Evolutionary conservation across 2,888 invertebrate species (phyloP).

Genomic region (Stegophylla sp.): DNA sequence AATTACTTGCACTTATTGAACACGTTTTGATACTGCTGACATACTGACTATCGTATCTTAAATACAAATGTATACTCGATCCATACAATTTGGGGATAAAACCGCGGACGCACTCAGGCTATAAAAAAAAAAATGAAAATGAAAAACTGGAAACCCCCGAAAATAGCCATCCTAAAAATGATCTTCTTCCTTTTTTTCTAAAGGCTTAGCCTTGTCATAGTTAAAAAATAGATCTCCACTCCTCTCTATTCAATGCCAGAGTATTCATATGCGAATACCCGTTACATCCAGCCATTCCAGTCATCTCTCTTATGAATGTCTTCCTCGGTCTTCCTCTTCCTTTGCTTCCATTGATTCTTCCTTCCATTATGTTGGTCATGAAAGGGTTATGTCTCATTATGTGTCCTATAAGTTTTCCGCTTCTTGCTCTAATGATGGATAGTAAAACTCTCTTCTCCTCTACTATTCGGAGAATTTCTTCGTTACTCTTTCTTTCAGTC

Average conservation of each 20-base stretch:
- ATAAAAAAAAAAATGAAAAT: too few species aligned
- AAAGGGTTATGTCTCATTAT: slow-evolving; percentile 1
- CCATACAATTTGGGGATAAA: too few species aligned
- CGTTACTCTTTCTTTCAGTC: too few species aligned
- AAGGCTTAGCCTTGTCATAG: slow-evolving; percentile 27
- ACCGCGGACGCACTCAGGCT: too few species aligned
- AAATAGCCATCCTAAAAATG: too few species aligned
- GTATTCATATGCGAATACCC: background rate
- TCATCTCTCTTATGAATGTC: background rate
- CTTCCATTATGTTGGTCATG: slow-evolving; percentile 2
- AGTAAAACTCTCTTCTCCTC: background rate
- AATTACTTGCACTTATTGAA: too few species aligned
- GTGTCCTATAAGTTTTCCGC: slow-evolving; percentile 11
- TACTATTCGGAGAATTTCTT: slow-evolving; percentile 8
- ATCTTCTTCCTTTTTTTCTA: too few species aligned
- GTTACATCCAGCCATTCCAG: background rate
- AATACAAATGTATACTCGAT: too few species aligned
- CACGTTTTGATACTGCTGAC: too few species aligned
- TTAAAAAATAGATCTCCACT: slow-evolving; percentile 15
- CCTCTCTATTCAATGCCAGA: slow-evolving; percentile 5
- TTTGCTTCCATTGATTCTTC: background rate
- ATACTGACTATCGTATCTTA: too few species aligned
- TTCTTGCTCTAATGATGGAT: slow-evolving; percentile 4
- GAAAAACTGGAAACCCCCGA: too few species aligned
- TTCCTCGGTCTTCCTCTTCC: slow-evolving; percentile 18